phyloP scores from a whole-genome alignment of 2,113 vertebrate species.

The Zootoca vivipara region DNA sequence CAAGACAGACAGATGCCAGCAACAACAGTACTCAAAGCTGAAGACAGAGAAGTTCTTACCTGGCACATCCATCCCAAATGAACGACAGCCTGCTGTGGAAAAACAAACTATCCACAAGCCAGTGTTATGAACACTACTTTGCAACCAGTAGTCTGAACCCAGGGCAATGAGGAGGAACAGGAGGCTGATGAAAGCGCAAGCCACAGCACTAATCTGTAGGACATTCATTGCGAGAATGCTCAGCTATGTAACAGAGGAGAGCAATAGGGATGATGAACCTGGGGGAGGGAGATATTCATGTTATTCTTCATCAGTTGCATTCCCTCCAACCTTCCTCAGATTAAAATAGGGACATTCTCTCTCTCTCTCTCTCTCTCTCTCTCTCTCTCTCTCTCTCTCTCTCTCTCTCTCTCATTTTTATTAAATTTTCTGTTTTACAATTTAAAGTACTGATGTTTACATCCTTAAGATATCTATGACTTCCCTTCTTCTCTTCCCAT shows the following conservation, averaged over 20 bases:
- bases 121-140: fast-evolving
- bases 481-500: no score
- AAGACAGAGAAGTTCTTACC: neutral
- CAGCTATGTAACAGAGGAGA: neutral
- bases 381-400: no score
- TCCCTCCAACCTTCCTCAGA: no score
- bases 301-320: neutral
- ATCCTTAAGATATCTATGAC: no score
- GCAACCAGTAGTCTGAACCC: neutral
- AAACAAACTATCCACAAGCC: neutral
- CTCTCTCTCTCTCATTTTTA: no score
- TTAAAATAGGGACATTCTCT: no score
- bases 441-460: no score
- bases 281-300: neutral
- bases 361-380: no score
- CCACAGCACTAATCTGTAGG: neutral
- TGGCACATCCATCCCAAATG: neutral
- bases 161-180: neutral
- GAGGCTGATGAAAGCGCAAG: neutral
- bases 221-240: neutral
- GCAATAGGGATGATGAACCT: neutral
- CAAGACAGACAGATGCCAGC: no score
- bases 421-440: no score
- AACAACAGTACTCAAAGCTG: no score
- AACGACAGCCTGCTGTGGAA: fast-evolving